These are phyloP conservation scores for Etia nguti DNA, from an alignment of 2,113 vertebrate genomes.

Conservation along the genomic window DNA sequence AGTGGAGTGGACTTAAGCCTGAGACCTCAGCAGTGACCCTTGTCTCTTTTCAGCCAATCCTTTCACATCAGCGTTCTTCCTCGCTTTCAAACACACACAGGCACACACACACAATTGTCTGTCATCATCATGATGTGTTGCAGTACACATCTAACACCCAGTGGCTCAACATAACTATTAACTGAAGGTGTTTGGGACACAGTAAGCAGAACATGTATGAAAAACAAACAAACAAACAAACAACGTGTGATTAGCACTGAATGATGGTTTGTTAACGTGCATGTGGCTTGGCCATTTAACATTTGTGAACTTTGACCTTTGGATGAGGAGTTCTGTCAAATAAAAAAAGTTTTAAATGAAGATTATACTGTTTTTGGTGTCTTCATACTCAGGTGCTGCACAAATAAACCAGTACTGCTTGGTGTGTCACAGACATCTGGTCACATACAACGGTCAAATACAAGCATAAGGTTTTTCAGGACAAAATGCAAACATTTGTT, in stretches of 20 bases:
- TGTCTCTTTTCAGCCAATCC: slow-evolving; percentile 38
- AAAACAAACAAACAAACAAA: background rate
- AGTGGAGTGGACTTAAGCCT: slow-evolving; percentile 19
- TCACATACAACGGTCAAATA: background rate
- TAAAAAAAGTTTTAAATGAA: background rate
- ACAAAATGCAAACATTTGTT: background rate
- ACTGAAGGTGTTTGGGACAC: background rate
- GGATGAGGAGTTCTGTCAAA: background rate
- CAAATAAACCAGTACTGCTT: background rate
- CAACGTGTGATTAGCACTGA: too few species aligned
- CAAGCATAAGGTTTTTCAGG: background rate
- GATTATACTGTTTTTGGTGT: background rate
- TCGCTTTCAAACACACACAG: background rate
- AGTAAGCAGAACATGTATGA: background rate
- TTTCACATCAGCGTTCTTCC: slow-evolving; percentile 14
- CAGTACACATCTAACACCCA: background rate
- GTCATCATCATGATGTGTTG: background rate
- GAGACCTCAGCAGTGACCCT: slow-evolving; percentile 32
- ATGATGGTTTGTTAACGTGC: background rate
- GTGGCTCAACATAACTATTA: background rate
- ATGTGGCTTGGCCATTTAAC: background rate
- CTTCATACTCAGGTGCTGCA: background rate
- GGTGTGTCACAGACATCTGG: background rate
- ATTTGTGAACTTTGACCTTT: background rate
- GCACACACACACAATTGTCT: background rate